phyloP scores from a whole-genome alignment of 2,113 vertebrate species.

The Aptenodytes forsteri region DNA sequence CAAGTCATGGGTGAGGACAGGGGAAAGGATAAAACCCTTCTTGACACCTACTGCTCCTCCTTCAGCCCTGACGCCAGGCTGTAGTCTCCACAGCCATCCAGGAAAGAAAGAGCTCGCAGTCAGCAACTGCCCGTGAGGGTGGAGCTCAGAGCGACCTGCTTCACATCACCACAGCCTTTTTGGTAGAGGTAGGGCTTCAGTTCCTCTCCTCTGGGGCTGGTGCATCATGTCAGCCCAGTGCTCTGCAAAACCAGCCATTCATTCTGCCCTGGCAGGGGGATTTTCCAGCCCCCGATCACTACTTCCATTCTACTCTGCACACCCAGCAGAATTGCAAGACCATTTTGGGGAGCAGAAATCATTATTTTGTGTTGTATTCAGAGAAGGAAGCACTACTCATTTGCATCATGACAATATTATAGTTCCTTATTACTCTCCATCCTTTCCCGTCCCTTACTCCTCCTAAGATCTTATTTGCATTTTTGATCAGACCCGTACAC shows the following conservation, averaged over 20 bases:
- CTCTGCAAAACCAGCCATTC: not conserved
- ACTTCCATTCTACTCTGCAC: not conserved
- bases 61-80: not conserved
- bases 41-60: not conserved
- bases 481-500: constrained; percentile 37
- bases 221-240: not conserved
- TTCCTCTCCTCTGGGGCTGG: not conserved
- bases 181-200: accelerated
- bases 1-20: not conserved
- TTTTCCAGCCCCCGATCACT: not conserved
- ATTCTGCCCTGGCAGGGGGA: not conserved
- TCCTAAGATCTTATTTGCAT: constrained; percentile 28
- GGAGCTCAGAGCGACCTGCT: not conserved
- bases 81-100: not conserved
- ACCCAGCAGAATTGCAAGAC: not conserved
- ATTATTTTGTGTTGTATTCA: not conserved
- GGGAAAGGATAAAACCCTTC: not conserved
- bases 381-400: not conserved
- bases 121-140: accelerated
- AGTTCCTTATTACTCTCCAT: not conserved
- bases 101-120: not conserved
- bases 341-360: not conserved
- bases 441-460: not conserved
- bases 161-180: not conserved
- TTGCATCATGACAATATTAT: not conserved